These are phyloP conservation scores for Galbula dea DNA, from an alignment of 2,113 vertebrate genomes.

Conservation along the genomic window DNA sequence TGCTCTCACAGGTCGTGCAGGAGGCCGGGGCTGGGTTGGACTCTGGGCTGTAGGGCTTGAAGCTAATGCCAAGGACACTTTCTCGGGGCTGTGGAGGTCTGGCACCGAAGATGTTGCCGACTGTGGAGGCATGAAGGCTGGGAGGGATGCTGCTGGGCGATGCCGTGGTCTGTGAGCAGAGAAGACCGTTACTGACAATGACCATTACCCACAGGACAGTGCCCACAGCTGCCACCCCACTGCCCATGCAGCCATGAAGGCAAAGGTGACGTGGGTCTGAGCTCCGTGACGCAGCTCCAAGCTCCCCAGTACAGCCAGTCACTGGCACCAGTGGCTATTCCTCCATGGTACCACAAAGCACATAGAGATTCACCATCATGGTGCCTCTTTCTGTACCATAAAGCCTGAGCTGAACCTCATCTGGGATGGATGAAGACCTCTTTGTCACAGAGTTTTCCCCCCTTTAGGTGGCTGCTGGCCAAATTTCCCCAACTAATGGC, in stretches of 20 bases:
- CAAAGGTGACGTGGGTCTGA: accelerated
- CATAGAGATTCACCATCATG: accelerated
- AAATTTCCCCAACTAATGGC: background rate
- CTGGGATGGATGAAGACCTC: background rate
- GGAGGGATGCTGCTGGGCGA: background rate
- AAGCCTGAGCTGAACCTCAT: background rate
- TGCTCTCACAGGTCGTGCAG: conserved; percentile 28
- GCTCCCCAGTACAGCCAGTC: background rate
- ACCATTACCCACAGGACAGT: accelerated
- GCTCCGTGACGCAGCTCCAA: too few relatives aligned
- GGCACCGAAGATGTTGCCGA: background rate
- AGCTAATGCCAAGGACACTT: conserved; percentile 24
- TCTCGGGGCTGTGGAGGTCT: background rate
- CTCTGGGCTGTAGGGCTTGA: conserved; percentile 31
- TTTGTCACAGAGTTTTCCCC: background rate
- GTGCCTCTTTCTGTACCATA: background rate
- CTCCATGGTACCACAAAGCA: accelerated
- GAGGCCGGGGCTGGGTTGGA: background rate
- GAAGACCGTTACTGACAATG: background rate
- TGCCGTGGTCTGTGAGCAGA: conserved; percentile 21
- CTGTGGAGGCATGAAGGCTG: background rate
- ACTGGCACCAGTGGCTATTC: background rate
- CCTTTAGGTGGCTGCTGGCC: background rate
- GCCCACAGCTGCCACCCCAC: background rate
- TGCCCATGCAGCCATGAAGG: background rate